Conservation (phyloP, 2,797 vertebrate genomes). For the Eurystomus glaucurus region DNA sequence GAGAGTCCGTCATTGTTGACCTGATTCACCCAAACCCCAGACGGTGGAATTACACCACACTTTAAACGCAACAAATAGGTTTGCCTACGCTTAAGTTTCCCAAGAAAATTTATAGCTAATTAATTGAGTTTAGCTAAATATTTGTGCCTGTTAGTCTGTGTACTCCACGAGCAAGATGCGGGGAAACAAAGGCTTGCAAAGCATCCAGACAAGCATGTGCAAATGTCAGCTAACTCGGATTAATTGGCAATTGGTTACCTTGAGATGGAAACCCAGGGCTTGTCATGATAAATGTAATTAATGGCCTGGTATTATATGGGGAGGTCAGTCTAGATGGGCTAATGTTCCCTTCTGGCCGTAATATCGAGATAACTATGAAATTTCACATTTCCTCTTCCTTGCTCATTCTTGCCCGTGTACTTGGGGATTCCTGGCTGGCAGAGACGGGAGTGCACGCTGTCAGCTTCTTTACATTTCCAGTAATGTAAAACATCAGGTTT, state of each 20-base stretch:
- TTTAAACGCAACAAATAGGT: not conserved
- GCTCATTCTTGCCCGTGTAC: conserved; percentile 48
- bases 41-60: not conserved
- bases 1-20: not conserved
- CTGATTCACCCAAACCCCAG: not conserved
- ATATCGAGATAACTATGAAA: conserved; percentile 19
- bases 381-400: conserved; percentile 66
- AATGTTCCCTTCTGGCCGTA: conserved; percentile 52
- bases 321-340: conserved; percentile 56
- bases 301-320: conserved; percentile 37
- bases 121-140: conserved; percentile 31
- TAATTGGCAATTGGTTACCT: conserved; percentile 70
- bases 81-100: not conserved
- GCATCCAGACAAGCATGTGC: conserved; percentile 1
- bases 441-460: conserved; percentile 62
- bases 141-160: not conserved
- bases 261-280: conserved; percentile 37
- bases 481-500: conserved; percentile 74
- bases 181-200: conserved; percentile 52
- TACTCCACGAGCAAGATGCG: not conserved
- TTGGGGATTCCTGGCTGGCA: conserved; percentile 76
- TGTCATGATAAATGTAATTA: conserved; percentile 73
- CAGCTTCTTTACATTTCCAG: conserved; percentile 71
- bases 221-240: conserved; percentile 60
- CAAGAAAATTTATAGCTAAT: conserved; percentile 34